Evolutionary conservation across 2,888 invertebrate genomes (phyloP).

Genomic region (Caenorhabditis plicata): DNA sequence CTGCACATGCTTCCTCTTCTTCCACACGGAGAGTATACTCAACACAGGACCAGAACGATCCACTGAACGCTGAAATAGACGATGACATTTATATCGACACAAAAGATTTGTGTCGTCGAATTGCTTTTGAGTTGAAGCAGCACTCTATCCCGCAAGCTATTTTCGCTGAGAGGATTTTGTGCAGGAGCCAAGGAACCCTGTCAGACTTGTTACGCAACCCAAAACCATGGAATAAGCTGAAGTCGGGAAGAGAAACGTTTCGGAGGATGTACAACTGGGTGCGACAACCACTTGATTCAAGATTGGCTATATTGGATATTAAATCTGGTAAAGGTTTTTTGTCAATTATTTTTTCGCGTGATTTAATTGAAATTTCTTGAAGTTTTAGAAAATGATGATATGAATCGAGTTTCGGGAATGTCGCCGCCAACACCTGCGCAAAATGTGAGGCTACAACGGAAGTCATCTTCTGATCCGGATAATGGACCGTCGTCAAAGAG

Average conservation of each 20-base stretch:
- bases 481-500: conserved; percentile 74
- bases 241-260: conserved; percentile 65
- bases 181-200: conserved; percentile 64
- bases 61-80: conserved; percentile 63
- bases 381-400: conserved; percentile 11
- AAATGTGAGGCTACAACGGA: conserved; percentile 54
- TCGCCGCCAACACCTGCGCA: conserved; percentile 63
- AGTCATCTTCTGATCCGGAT: conserved; percentile 27
- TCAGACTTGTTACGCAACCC: conserved; percentile 65
- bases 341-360: background rate
- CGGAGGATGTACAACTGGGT: conserved; percentile 65
- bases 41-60: conserved; percentile 56
- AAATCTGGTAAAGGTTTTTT: conserved; percentile 42
- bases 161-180: conserved; percentile 64
- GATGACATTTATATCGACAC: conserved; percentile 65
- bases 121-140: conserved; percentile 71
- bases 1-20: conserved; percentile 1
- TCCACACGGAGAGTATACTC: conserved; percentile 43
- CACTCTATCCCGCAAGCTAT: conserved; percentile 97
- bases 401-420: conserved; percentile 34
- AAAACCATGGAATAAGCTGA: conserved; percentile 66
- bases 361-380: background rate
- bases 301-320: conserved; percentile 62
- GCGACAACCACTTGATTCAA: conserved; percentile 55
- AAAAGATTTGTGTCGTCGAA: conserved; percentile 59